Percentiles rank a stretch among this genome's conserved stretches.
phyloP scores from a whole-genome alignment of 2,888 invertebrate species.

The Geophilus truncorum region DNA sequence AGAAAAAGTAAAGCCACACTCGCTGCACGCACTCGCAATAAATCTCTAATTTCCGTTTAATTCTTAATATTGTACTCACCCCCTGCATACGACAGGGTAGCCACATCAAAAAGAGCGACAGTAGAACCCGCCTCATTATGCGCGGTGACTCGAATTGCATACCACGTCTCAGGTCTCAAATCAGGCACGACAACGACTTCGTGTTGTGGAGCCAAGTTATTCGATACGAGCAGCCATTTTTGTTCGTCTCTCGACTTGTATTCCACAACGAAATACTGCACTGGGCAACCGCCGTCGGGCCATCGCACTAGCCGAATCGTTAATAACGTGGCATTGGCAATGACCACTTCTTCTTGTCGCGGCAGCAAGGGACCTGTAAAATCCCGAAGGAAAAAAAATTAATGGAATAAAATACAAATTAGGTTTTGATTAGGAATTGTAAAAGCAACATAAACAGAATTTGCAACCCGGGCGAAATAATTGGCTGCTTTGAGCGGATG shows the following conservation, averaged over 20 bases:
- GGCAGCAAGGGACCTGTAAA: conserved; percentile 28
- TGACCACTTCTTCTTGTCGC: conserved; percentile 6
- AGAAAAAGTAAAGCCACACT: no score
- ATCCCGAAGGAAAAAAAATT: neutral
- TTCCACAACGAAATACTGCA: conserved; percentile 31
- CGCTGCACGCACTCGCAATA: no score
- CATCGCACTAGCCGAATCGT: conserved; percentile 25
- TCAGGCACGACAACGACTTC: conserved; percentile 28
- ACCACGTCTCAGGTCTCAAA: conserved; percentile 30
- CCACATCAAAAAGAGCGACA: conserved; percentile 23
- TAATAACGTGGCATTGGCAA: conserved; percentile 20
- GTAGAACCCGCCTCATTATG: conserved; percentile 33
- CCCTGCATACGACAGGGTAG: conserved; percentile 30
- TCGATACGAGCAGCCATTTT: conserved; percentile 30
- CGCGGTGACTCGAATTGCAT: conserved; percentile 22
- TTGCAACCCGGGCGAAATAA: neutral
- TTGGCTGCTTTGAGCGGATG: neutral
- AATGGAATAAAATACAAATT: neutral
- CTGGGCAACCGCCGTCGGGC: conserved; percentile 32
- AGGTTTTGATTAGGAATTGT: neutral
- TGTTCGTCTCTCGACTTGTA: conserved; percentile 3
- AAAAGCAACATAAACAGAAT: neutral
- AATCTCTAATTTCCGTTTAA: neutral
- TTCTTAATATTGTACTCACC: neutral
- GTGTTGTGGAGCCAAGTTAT: conserved; percentile 33